These are phyloP conservation scores for Zaprionus africanus DNA, from an alignment of 1,140 invertebrate species.

Conservation along the genomic window DNA sequence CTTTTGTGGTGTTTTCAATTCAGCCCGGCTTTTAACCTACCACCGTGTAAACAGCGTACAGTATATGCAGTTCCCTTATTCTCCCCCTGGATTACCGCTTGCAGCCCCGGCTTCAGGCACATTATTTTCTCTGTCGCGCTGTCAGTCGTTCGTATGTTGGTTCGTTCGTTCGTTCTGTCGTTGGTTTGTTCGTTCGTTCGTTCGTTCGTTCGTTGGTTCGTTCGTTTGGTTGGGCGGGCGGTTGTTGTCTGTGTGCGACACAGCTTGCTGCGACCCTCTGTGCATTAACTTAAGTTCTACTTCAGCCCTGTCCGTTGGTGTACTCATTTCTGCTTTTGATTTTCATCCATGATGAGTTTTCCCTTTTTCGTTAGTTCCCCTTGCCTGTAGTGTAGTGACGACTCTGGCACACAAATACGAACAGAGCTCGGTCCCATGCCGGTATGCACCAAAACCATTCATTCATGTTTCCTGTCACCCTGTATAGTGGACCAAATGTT, in stretches of 20 bases:
- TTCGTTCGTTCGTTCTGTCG: constrained; percentile 41
- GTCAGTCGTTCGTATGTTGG: constrained; percentile 38
- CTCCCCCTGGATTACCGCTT: background rate
- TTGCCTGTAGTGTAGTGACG: constrained; percentile 41
- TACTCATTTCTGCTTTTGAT: constrained; percentile 78
- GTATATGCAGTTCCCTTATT: constrained; percentile 21
- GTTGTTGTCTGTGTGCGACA: constrained; percentile 28
- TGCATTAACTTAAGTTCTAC: constrained; percentile 77
- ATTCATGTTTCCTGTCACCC: constrained; percentile 82
- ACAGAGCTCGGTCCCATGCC: constrained; percentile 33
- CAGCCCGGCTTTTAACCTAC: constrained; percentile 41
- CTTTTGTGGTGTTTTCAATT: constrained; percentile 19
- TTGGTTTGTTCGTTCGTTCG: constrained; percentile 47
- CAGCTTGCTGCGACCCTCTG: constrained; percentile 74
- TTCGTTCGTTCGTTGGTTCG: constrained; percentile 29
- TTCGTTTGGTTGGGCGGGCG: constrained; percentile 21
- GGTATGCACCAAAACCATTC: constrained; percentile 71
- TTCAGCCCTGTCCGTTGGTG: constrained; percentile 60
- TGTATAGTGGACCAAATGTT: constrained; percentile 57
- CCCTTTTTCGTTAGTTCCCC: constrained; percentile 63
- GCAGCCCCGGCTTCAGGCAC: constrained; percentile 21
- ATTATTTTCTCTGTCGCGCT: constrained; percentile 34
- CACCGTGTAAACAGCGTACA: constrained; percentile 23
- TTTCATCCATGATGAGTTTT: constrained; percentile 82
- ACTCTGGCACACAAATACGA: constrained; percentile 43